phyloP scores from a whole-genome alignment of 2,888 invertebrate species.

The Dryadula phaetusa region DNA sequence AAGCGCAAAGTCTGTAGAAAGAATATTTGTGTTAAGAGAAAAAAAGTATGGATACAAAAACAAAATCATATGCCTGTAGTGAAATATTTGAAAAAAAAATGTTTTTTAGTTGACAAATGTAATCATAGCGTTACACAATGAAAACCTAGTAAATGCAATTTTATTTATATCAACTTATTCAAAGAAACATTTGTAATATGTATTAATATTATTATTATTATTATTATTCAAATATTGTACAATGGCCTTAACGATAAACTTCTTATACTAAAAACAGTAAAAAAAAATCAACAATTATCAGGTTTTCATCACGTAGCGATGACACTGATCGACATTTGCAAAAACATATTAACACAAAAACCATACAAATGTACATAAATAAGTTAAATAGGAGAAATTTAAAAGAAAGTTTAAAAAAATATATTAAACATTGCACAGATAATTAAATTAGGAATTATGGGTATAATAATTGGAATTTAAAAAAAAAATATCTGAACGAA shows the following conservation, averaged over 20 bases:
- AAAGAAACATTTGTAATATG: conserved; percentile 3
- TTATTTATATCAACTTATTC: conserved; percentile 2
- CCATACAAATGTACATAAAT: not conserved
- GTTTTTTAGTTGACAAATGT: no score
- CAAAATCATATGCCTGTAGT: not conserved
- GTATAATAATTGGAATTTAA: not conserved
- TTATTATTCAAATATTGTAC: conserved; percentile 19
- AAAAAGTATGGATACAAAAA: no score
- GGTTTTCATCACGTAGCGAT: not conserved
- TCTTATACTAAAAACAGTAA: conserved; percentile 11
- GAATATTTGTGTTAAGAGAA: not conserved
- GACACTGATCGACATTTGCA: not conserved
- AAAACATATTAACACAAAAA: not conserved
- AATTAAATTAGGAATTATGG: not conserved
- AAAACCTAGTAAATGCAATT: conserved; percentile 12
- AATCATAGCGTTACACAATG: not conserved
- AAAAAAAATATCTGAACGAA: not conserved
- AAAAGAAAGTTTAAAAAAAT: not conserved
- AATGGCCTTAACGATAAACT: conserved; percentile 12
- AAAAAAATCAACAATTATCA: conserved; percentile 5
- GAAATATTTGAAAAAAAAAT: not conserved
- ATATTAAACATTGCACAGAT: not conserved
- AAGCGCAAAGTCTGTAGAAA: not conserved
- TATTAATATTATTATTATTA: conserved; percentile 13
- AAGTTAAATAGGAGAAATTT: not conserved